A percentile compares a stretch with the other conserved stretches of the same genome.
Conservation (phyloP, 2,888 invertebrate species). For the Lithophane socia region DNA sequence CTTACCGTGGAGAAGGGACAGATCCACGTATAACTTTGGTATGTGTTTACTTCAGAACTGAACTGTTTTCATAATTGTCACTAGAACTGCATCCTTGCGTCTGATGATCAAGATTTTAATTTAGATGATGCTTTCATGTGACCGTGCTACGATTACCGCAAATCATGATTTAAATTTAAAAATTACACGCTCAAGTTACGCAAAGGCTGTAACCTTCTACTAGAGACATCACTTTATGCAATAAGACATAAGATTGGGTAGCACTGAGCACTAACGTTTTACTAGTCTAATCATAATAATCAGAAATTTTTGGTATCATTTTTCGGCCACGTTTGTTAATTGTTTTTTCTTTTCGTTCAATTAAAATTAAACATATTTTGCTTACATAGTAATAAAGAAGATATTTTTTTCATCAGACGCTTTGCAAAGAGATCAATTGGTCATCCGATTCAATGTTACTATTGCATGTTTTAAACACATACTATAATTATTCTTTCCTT, state of each 20-base stretch:
- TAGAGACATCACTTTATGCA: slow-evolving; percentile 25
- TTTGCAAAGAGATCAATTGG: slow-evolving; percentile 66
- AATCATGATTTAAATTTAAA: slow-evolving; percentile 56
- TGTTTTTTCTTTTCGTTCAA: slow-evolving; percentile 23
- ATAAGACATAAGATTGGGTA: slow-evolving; percentile 7
- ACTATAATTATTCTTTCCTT: slow-evolving; percentile 57
- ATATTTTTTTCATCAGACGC: slow-evolving; percentile 63
- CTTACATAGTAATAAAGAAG: slow-evolving; percentile 18
- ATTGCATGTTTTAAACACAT: slow-evolving; percentile 71
- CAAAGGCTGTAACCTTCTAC: slow-evolving; percentile 25
- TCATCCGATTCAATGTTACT: slow-evolving; percentile 68
- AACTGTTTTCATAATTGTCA: slow-evolving; percentile 72
- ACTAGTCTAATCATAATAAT: slow-evolving; percentile 16
- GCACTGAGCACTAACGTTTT: slow-evolving; percentile 32
- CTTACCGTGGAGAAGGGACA: slow-evolving; percentile 96
- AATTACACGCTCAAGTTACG: slow-evolving; percentile 36
- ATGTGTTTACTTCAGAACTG: slow-evolving; percentile 86
- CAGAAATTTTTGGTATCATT: slow-evolving; percentile 40
- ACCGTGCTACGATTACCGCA: slow-evolving; percentile 56
- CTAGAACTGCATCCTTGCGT: slow-evolving; percentile 72
- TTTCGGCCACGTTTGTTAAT: slow-evolving; percentile 14
- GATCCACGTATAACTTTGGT: slow-evolving; percentile 93
- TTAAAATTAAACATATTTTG: slow-evolving; percentile 21
- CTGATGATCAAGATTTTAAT: slow-evolving; percentile 76
- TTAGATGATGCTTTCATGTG: slow-evolving; percentile 61